phyloP scores from a whole-genome alignment of 2,888 invertebrate genomes.

The Caenorhabditis angaria region DNA sequence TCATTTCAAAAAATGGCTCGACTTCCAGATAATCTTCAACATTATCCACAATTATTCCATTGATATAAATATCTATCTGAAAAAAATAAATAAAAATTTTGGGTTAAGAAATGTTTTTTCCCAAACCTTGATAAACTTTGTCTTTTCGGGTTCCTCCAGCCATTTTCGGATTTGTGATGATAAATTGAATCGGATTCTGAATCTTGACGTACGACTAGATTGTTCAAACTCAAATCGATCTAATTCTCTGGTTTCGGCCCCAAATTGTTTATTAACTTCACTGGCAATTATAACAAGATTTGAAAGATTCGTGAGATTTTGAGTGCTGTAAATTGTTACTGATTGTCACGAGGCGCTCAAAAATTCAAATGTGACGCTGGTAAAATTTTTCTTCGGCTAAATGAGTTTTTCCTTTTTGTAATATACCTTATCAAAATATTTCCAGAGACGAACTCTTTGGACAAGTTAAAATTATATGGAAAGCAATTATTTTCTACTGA shows the following conservation, averaged over 20 bases:
- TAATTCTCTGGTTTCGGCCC: neutral
- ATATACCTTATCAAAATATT: no score
- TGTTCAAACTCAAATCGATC: neutral
- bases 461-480: no score
- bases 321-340: neutral
- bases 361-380: no score
- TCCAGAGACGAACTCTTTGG: no score
- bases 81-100: neutral
- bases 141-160: neutral
- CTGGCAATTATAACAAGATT: neutral
- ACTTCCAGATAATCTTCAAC: neutral
- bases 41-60: neutral
- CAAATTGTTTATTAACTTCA: neutral
- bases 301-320: neutral
- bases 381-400: no score
- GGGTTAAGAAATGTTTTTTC: no score
- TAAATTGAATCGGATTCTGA: neutral
- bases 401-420: no score
- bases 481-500: no score
- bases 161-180: neutral
- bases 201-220: neutral
- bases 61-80: neutral
- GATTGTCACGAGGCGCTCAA: no score
- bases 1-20: neutral
- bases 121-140: neutral